Evolutionary conservation across 2,113 vertebrate genomes (phyloP), one percentile per base, ranked within the genome.

Genomic region (Zosterops lateralis): DNA sequence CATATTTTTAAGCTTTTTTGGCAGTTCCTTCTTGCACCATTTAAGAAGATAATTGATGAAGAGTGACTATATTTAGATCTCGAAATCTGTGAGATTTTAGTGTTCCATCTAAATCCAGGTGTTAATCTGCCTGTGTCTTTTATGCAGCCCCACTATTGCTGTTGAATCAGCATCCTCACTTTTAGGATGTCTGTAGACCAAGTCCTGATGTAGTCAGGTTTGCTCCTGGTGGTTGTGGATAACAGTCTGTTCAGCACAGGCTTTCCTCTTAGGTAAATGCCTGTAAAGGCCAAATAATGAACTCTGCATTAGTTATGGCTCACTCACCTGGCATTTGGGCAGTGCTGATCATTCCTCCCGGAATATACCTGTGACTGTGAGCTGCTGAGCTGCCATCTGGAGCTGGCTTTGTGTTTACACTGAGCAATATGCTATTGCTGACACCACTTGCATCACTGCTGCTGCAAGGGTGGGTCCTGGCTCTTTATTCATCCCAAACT

Each of bases 301-400:
- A 71, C 68, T 87, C 24, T 51, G 65, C 77, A 53, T 93, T 87
- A 91, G 89, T 81, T 89, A 40, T 36, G 48, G 65, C 87, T 92
- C 87, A 64, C 89, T 93, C 91, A 44, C 1, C 58, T 84, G 66
- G 65, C 38, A 12, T 64, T 92, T 74, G 66, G 68, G 65, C 89
- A 84, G 61, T 29, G 9, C 24, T 78, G 77, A 62, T 78, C 34
- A 16, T 74, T 50, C 72, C 64, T 89, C 71, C 65, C 0, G 9
- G 65, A 84, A 51, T 22, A 58, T 74, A 86, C 91, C 87, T 92
- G 57, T 38, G 80, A 17, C 9, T 89, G 76, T 0, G 3, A 38
- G 84, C 75, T 88, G 80, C 84, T 47, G 80, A 81, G 77, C 84
- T 19, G 57, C 89, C 89, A 84, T 87, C 94, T 95, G 91, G 84